phyloP scores from a whole-genome alignment of 2,888 invertebrate species.

The Heliconius charithonia region DNA sequence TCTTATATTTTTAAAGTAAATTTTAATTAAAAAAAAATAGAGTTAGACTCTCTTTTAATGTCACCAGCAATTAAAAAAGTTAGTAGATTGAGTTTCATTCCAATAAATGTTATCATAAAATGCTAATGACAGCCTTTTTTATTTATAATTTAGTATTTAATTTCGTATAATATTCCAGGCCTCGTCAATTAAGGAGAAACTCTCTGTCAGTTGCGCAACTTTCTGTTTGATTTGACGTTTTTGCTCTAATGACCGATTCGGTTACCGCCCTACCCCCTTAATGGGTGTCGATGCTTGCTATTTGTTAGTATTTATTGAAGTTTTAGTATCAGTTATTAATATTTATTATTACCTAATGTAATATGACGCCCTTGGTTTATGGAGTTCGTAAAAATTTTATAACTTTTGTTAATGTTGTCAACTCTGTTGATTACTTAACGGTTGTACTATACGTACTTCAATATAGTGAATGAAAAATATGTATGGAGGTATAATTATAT shows the following conservation, averaged over 20 bases:
- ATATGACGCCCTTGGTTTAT: constrained; percentile 8
- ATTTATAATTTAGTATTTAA: constrained; percentile 41
- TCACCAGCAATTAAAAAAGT: constrained; percentile 33
- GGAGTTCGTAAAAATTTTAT: constrained; percentile 8
- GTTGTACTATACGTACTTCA: too few relatives aligned
- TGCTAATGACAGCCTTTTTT: constrained; percentile 40
- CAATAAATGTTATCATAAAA: constrained; percentile 30
- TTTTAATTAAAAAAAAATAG: neutral
- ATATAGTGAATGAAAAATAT: neutral
- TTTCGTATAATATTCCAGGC: constrained; percentile 34
- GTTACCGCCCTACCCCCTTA: constrained; percentile 54
- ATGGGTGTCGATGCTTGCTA: constrained; percentile 61
- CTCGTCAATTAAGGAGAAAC: constrained; percentile 56
- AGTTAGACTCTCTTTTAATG: neutral
- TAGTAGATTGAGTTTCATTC: constrained; percentile 27
- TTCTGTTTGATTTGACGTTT: constrained; percentile 76
- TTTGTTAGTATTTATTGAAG: constrained; percentile 62
- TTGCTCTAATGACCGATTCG: constrained; percentile 74
- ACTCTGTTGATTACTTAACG: neutral
- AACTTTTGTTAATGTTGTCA: neutral
- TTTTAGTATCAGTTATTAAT: constrained; percentile 64
- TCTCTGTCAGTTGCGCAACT: constrained; percentile 67
- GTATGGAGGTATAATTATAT: neutral
- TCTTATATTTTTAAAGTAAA: neutral
- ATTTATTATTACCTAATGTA: constrained; percentile 56